phyloP scores from a whole-genome alignment of 2,797 vertebrate genomes.

The Acipenser oxyrinchus region DNA sequence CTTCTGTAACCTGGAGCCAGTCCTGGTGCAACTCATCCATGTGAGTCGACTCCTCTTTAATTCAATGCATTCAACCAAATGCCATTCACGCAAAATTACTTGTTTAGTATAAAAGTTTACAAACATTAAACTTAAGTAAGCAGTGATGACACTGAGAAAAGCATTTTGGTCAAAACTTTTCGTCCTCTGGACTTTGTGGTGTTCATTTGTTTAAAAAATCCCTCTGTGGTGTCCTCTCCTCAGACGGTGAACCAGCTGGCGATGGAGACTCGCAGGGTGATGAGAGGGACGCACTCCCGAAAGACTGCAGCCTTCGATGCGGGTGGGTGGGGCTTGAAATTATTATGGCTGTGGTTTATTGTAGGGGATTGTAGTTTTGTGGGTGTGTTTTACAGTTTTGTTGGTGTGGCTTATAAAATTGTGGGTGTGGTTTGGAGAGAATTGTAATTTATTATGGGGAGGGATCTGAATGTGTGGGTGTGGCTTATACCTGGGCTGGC shows the following conservation, averaged over 20 bases:
- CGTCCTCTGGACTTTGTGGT: too few species aligned
- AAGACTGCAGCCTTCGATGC: constrained; percentile 92
- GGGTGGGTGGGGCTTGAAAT: constrained; percentile 60
- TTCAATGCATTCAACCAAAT: too few species aligned
- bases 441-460: too few species aligned
- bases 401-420: neutral
- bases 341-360: too few species aligned
- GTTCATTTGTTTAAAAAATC: neutral
- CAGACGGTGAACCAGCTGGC: constrained; percentile 90
- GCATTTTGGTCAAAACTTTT: too few species aligned
- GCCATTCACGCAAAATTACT: too few species aligned
- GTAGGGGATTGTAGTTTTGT: too few species aligned
- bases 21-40: constrained; percentile 87
- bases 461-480: too few species aligned
- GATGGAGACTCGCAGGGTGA: constrained; percentile 89
- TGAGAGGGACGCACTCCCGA: constrained; percentile 89
- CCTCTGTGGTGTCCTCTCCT: neutral
- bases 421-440: neutral
- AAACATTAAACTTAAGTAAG: too few species aligned
- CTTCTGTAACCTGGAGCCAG: constrained; percentile 91
- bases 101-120: too few species aligned
- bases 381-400: too few species aligned
- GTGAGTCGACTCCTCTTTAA: constrained; percentile 54
- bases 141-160: too few species aligned
- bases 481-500: neutral